Evolutionary conservation across 2,888 invertebrate genomes (phyloP), one percentile per base, ranked within the genome.

Genomic region (Poecilus cupreus): DNA sequence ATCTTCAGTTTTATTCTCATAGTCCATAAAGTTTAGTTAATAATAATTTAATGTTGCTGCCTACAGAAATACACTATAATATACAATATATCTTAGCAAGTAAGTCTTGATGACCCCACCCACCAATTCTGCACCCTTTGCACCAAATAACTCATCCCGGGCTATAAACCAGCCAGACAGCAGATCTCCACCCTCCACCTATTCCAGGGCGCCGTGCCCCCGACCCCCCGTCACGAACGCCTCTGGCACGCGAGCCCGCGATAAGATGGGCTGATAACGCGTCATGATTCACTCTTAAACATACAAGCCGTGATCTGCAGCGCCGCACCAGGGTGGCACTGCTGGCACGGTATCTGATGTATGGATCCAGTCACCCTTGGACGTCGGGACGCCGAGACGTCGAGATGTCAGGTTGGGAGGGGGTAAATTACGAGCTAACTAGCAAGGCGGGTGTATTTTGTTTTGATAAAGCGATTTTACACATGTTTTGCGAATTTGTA

Each of bases 241-340:
- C 39, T 8, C 76, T 32, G 57, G 46, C 54, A 77, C 39, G 57
- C 37, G 32, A 77, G 60, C 70, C 13, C 32, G 54, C 22, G 76
- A 77, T 77, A 77, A 54, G 76, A 77, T 77, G 57, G 39, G 20
- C 37, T 57, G 76, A 77, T 77, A 77, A 39, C 57, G 39, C 37
- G 76, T 13, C 76, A 77, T 77, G 76, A 77, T 77, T 77, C 76
- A 77, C 54, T 77, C 57, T 77, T 77, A 77, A 77, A 77, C 76
- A 77, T 57, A 77, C 76, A 77, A 57, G 26, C 37, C 32, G 54
- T n/a, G 51, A 77, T 39, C 26, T 24, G 24, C n/a, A 11, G 24
- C 5, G 24, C n/a, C 26, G 24, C 26, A 8, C n/a, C 6, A 26
- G 54, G 54, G 54, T 6, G 16, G 49, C 18, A 13, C 37, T 18